These are phyloP conservation scores for Oreocharis arfaki DNA, from an alignment of 2,113 vertebrate genomes.

Conservation along the genomic window DNA sequence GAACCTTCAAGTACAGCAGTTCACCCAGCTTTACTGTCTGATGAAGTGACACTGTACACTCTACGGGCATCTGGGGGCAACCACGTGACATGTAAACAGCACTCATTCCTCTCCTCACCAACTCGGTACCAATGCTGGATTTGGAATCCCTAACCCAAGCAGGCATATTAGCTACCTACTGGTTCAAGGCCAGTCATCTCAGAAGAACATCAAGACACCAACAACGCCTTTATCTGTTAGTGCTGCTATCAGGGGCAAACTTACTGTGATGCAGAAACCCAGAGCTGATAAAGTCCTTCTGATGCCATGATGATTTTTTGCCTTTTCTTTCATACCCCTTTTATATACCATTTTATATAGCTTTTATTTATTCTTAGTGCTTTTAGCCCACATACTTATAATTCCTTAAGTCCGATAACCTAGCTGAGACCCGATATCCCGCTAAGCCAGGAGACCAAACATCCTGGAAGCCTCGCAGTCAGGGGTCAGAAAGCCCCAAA, in stretches of 20 bases:
- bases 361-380: too few species aligned
- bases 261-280: background rate
- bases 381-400: too few species aligned
- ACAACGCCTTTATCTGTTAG: background rate
- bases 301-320: too few species aligned
- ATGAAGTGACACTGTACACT: background rate
- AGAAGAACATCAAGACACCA: background rate
- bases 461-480: too few species aligned
- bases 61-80: background rate
- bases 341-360: too few species aligned
- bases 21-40: background rate
- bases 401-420: too few species aligned
- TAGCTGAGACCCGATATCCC: too few species aligned
- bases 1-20: background rate
- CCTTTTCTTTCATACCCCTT: too few species aligned
- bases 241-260: background rate
- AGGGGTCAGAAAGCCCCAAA: too few species aligned
- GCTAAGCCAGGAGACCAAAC: too few species aligned
- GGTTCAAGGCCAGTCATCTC: background rate
- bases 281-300: background rate
- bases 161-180: background rate
- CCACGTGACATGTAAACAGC: accelerated
- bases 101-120: background rate
- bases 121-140: accelerated
- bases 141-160: background rate